Evolutionary conservation across 1,140 invertebrate species (phyloP).

Genomic region (Meloidogyne exigua): DNA sequence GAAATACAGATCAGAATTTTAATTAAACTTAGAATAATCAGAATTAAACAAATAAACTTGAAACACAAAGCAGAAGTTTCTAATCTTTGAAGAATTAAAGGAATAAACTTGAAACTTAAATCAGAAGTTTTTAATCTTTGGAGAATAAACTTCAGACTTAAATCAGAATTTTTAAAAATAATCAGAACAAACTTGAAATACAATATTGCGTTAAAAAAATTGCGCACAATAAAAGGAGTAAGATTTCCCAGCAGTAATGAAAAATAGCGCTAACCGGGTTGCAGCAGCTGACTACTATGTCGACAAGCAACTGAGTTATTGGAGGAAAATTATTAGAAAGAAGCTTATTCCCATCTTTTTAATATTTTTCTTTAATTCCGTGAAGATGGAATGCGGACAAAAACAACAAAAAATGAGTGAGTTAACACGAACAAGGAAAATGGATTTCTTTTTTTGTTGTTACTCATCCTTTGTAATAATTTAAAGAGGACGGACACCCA

Average conservation of each 20-base stretch:
- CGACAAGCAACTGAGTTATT: constrained; percentile 1
- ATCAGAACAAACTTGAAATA: neutral
- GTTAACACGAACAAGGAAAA: neutral
- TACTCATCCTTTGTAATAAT: neutral
- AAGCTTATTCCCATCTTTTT: neutral
- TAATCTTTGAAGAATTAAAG: too few relatives aligned
- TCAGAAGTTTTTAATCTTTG: too few relatives aligned
- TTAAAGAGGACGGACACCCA: neutral
- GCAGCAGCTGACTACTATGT: neutral
- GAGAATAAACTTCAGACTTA: too few relatives aligned
- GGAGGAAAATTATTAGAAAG: neutral
- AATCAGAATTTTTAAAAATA: too few relatives aligned
- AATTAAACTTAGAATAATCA: neutral
- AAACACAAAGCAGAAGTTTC: too few relatives aligned
- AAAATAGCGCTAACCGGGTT: neutral
- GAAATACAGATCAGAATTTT: neutral
- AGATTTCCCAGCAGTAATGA: neutral
- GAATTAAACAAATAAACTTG: too few relatives aligned
- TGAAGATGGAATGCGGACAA: constrained; percentile 1
- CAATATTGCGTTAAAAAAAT: neutral
- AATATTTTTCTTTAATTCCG: neutral
- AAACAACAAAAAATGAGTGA: constrained; percentile 2
- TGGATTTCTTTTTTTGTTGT: neutral
- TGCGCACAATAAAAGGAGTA: neutral
- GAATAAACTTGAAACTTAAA: too few relatives aligned